Percentiles rank a stretch among this genome's conserved stretches.
Conservation (phyloP, 2,797 vertebrate genomes). For the Dermochelys coriacea region DNA sequence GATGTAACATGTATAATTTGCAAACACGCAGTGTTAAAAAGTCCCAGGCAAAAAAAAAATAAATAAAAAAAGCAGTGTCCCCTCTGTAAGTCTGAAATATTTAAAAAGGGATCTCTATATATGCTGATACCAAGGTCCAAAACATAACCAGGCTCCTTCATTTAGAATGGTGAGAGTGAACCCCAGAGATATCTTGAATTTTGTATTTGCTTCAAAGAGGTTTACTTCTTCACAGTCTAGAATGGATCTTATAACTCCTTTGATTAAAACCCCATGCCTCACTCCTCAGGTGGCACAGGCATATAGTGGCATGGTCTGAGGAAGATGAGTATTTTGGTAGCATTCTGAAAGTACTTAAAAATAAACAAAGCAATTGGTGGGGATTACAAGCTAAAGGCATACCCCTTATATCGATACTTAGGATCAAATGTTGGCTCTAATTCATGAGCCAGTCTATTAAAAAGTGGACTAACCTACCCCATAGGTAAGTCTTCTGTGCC, state of each 20-base stretch:
- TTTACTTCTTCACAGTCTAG: constrained; percentile 23
- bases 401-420: background rate
- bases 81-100: background rate
- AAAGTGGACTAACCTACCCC: background rate
- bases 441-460: background rate
- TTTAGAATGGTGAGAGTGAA: constrained; percentile 50
- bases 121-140: constrained; percentile 1
- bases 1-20: background rate
- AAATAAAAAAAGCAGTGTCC: background rate
- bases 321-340: constrained; percentile 22
- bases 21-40: background rate
- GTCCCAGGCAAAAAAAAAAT: background rate
- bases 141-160: constrained; percentile 2
- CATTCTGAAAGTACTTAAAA: background rate
- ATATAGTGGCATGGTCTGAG: background rate
- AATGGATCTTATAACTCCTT: background rate
- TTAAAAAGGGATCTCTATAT: background rate
- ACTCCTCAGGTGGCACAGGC: background rate
- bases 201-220: constrained; percentile 44
- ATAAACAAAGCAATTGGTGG: constrained; percentile 10
- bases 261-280: constrained; percentile 12
- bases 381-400: background rate
- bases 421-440: background rate
- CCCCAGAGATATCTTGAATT: constrained; percentile 22
- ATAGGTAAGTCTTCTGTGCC: background rate